These are phyloP conservation scores for Ammospiza caudacuta DNA, from an alignment of 2,113 vertebrate genomes.

Conservation along the genomic window DNA sequence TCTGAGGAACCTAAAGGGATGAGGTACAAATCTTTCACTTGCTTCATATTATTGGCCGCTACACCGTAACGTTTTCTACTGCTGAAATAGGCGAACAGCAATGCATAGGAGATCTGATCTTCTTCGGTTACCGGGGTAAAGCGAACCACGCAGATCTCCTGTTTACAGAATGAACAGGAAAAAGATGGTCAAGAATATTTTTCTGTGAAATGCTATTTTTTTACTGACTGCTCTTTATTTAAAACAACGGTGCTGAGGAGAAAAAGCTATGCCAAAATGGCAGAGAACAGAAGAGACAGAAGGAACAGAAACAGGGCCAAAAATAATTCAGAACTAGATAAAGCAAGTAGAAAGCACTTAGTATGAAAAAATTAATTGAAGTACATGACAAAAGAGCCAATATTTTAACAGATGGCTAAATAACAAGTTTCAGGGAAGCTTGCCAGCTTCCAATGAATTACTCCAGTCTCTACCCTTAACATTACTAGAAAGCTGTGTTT, in stretches of 20 bases:
- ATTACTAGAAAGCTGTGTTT: neutral
- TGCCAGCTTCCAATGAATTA: neutral
- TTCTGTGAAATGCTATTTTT: neutral
- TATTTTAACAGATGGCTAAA: neutral
- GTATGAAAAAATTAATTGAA: neutral
- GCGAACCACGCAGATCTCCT: slow-evolving; percentile 97
- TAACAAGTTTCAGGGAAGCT: neutral
- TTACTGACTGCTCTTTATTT: neutral
- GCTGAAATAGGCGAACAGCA: slow-evolving; percentile 96
- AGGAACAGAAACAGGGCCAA: neutral
- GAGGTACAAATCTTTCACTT: slow-evolving; percentile 98
- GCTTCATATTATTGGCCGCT: slow-evolving; percentile 94
- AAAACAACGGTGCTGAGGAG: neutral
- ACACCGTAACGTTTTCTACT: slow-evolving; percentile 96
- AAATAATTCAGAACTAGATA: neutral
- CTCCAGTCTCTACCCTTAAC: neutral
- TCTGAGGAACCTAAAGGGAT: slow-evolving; percentile 92
- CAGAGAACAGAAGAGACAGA: neutral
- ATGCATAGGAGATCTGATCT: slow-evolving; percentile 95
- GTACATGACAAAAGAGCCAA: neutral
- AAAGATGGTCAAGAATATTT: neutral
- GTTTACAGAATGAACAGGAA: slow-evolving; percentile 53
- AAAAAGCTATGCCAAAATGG: neutral
- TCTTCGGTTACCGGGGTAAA: slow-evolving; percentile 96
- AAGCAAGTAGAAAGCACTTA: neutral